phyloP scores from a whole-genome alignment of 2,888 invertebrate species.

The Tortrix viridana region DNA sequence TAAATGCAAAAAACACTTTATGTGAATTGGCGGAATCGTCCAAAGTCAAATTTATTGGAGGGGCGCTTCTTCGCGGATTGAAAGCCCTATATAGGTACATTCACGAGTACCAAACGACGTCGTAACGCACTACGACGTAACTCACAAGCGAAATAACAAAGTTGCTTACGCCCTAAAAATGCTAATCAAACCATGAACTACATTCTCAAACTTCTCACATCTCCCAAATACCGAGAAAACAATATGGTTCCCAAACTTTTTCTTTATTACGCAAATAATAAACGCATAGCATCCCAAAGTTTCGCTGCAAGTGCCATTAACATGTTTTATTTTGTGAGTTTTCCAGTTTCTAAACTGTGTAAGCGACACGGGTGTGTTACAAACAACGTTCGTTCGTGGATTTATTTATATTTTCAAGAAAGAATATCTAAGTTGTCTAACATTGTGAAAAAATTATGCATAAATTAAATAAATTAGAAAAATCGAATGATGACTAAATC shows the following conservation, averaged over 20 bases:
- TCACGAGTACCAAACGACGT: too few species aligned
- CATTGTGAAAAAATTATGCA: too few species aligned
- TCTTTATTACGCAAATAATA: slow-evolving; percentile 38
- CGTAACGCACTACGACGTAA: too few species aligned
- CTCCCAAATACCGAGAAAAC: slow-evolving; percentile 27
- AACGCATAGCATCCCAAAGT: slow-evolving; percentile 30
- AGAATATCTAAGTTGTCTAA: not conserved
- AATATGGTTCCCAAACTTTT: slow-evolving; percentile 28
- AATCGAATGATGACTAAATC: too few species aligned
- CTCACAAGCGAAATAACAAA: not conserved
- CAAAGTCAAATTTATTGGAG: too few species aligned
- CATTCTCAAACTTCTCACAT: slow-evolving; percentile 25
- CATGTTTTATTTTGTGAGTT: slow-evolving; percentile 36
- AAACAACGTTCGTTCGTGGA: slow-evolving; percentile 12
- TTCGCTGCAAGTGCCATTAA: slow-evolving; percentile 33
- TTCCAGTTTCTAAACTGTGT: slow-evolving; percentile 30
- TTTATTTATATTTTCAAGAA: not conserved
- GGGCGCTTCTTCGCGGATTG: too few species aligned
- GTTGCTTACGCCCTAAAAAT: slow-evolving; percentile 1
- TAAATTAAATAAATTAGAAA: too few species aligned
- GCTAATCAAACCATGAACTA: slow-evolving; percentile 9
- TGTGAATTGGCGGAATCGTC: too few species aligned
- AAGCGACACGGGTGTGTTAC: slow-evolving; percentile 16
- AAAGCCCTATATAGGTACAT: too few species aligned
- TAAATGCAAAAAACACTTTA: too few species aligned